Evolutionary conservation across 2,113 vertebrate genomes (phyloP).

Genomic region (Campylorhamphus procurvoides): DNA sequence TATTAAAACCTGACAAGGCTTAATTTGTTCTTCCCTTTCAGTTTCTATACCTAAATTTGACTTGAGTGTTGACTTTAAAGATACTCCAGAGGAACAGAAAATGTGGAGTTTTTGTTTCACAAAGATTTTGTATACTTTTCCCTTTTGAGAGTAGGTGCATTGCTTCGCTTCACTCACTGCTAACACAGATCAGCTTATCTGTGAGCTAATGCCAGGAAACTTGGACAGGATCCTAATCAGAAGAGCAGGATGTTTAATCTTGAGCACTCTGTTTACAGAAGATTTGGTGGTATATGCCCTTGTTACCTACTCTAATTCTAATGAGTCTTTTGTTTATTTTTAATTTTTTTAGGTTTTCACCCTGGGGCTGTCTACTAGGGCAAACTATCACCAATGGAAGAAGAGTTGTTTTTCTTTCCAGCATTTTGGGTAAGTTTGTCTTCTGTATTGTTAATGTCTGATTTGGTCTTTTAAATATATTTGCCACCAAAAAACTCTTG

Average conservation of each 20-base stretch:
- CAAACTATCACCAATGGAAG: conserved; percentile 47
- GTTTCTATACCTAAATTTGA: background rate
- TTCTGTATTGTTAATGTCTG: background rate
- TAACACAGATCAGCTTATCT: background rate
- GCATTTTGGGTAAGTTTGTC: conserved; percentile 34
- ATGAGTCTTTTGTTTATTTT: background rate
- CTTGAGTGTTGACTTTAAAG: background rate
- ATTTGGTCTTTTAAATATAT: background rate
- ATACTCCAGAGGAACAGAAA: background rate
- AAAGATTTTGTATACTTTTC: background rate
- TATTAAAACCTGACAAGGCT: background rate
- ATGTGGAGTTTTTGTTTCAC: background rate
- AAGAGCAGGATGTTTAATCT: conserved; percentile 35
- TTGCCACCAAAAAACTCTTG: background rate
- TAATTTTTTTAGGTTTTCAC: background rate
- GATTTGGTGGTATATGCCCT: background rate
- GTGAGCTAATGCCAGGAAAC: conserved; percentile 14
- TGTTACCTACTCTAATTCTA: background rate
- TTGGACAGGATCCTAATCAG: conserved; percentile 1
- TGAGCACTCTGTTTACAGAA: conserved; percentile 16
- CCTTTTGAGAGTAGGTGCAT: background rate
- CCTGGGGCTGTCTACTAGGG: background rate
- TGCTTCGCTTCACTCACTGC: background rate
- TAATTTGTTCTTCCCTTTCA: background rate
- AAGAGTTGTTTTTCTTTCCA: conserved; percentile 19